phyloP scores from a whole-genome alignment of 2,888 invertebrate genomes.

The Meliscaeva auricollis region DNA sequence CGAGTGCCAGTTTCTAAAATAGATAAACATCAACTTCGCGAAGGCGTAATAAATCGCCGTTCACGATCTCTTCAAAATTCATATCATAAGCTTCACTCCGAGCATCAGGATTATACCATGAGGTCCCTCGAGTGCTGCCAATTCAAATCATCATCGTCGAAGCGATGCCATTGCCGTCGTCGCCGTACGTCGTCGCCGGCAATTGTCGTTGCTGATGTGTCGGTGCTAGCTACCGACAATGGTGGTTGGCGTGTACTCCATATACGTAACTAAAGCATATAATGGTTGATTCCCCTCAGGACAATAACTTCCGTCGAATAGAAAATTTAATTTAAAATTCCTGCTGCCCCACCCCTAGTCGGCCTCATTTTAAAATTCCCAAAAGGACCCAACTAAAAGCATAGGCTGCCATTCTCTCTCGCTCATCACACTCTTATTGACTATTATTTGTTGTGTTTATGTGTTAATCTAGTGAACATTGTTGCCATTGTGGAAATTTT shows the following conservation, averaged over 20 bases:
- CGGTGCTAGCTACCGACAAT: background rate
- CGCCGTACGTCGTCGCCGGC: no score
- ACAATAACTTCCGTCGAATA: slow-evolving; percentile 45
- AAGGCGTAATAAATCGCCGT: slow-evolving; percentile 65
- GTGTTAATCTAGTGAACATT: slow-evolving; percentile 5
- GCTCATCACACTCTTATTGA: slow-evolving; percentile 33
- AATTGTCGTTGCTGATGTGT: background rate
- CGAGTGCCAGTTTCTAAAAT: slow-evolving; percentile 3
- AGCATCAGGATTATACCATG: slow-evolving; percentile 52
- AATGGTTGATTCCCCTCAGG: slow-evolving; percentile 27
- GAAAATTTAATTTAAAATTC: slow-evolving; percentile 74
- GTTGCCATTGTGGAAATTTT: background rate
- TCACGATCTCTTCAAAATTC: slow-evolving; percentile 66
- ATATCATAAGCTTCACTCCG: slow-evolving; percentile 49
- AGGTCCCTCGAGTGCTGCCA: slow-evolving; percentile 59
- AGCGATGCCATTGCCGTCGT: background rate
- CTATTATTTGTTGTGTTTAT: slow-evolving; percentile 47
- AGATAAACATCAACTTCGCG: slow-evolving; percentile 49
- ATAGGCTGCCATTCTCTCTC: slow-evolving; percentile 35
- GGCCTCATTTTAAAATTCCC: slow-evolving; percentile 60
- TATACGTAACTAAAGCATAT: slow-evolving; percentile 10
- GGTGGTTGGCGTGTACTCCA: background rate
- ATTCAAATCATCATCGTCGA: slow-evolving; percentile 40
- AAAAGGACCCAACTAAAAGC: slow-evolving; percentile 48
- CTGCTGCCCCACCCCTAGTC: slow-evolving; percentile 19